A percentile compares a stretch with the other conserved stretches of the same genome.
Evolutionary conservation across 2,113 vertebrate genomes (phyloP).

Genomic region (Chaetura pelagica): DNA sequence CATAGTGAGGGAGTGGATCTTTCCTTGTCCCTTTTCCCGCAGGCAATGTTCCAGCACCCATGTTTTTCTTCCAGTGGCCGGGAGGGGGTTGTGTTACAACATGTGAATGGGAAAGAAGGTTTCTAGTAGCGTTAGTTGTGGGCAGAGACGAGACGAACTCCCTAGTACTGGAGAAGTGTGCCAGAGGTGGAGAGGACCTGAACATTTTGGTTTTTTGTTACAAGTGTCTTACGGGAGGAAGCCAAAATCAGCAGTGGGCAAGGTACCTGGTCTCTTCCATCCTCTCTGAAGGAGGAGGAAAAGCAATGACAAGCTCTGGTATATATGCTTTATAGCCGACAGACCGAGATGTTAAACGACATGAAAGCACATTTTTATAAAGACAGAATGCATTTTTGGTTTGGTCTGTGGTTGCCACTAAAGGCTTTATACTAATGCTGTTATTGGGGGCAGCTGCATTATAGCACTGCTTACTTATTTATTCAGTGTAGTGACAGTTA

Average conservation of each 20-base stretch:
- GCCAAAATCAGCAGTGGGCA: not conserved
- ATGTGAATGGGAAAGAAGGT: rapidly evolving
- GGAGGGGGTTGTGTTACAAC: not conserved
- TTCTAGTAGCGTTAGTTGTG: rapidly evolving
- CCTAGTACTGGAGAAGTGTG: not conserved
- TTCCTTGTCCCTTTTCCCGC: not conserved
- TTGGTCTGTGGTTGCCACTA: slow-evolving; percentile 46
- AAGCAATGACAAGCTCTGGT: not conserved
- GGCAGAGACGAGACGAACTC: not conserved
- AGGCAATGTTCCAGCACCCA: not conserved
- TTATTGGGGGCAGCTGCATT: slow-evolving; percentile 75
- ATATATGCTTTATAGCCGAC: not conserved
- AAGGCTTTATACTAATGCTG: slow-evolving; percentile 69
- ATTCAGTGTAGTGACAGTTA: slow-evolving; percentile 76
- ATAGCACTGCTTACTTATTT: slow-evolving; percentile 70
- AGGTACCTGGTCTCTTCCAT: not conserved
- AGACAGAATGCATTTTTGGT: slow-evolving; percentile 50
- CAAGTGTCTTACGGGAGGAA: not conserved
- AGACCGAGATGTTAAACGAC: not conserved
- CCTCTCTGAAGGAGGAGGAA: not conserved
- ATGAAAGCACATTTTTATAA: slow-evolving; percentile 19
- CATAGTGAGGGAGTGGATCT: not conserved
- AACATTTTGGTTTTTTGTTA: not conserved
- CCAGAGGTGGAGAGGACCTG: not conserved
- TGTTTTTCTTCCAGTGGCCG: not conserved